These are phyloP conservation scores for Phortica variegata DNA, from an alignment of 1,140 invertebrate species.

Conservation along the genomic window DNA sequence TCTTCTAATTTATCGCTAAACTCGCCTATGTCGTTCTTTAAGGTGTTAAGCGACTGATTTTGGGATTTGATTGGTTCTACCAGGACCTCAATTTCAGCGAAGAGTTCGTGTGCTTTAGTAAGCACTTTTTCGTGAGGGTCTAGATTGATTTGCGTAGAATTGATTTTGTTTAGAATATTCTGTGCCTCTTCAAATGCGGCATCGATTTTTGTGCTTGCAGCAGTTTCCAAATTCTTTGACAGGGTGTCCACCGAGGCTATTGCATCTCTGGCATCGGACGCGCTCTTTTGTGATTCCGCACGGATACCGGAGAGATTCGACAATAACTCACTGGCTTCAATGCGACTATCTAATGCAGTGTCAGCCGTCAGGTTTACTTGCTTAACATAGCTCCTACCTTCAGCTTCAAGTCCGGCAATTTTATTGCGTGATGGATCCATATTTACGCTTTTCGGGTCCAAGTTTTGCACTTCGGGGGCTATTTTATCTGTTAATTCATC, in stretches of 20 bases:
- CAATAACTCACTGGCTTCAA: constrained; percentile 60
- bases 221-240: constrained; percentile 67
- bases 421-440: constrained; percentile 63
- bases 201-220: constrained; percentile 74
- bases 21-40: constrained; percentile 63
- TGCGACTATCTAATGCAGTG: constrained; percentile 58
- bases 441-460: constrained; percentile 69
- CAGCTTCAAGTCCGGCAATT: constrained; percentile 62
- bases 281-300: constrained; percentile 59
- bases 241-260: constrained; percentile 69
- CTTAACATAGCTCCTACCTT: constrained; percentile 62
- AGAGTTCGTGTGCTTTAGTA: constrained; percentile 65
- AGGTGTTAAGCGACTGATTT: constrained; percentile 58
- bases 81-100: constrained; percentile 66
- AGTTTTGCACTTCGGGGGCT: constrained; percentile 64
- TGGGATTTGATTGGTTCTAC: constrained; percentile 68
- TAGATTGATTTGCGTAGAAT: constrained; percentile 53
- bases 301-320: constrained; percentile 62
- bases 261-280: constrained; percentile 60
- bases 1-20: constrained; percentile 72
- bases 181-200: constrained; percentile 73
- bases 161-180: constrained; percentile 63
- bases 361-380: constrained; percentile 61
- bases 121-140: constrained; percentile 62
- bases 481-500: constrained; percentile 69